Evolutionary conservation across 2,113 vertebrate genomes (phyloP), one percentile per base, ranked within the genome.

Genomic region (Cryptotis parvus): DNA sequence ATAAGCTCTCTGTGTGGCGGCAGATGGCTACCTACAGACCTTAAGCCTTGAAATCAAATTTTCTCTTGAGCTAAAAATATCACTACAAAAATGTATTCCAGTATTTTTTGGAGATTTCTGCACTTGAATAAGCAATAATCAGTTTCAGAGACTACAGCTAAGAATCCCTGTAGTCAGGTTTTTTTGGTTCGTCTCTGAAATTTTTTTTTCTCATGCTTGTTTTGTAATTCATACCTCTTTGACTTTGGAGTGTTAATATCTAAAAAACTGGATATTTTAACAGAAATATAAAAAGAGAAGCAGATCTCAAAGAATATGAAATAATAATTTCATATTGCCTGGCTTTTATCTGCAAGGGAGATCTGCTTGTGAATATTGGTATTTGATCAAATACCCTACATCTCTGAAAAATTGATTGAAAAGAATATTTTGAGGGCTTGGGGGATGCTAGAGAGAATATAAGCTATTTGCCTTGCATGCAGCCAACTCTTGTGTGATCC

Each of bases 21-120:
- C 49, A 92, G 22, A 80, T 89, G 39, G 27, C 55, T 39, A 78
- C 31, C 10, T 90, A 3, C 35, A 69, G 35, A 91, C 14, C 15
- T 90, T 79, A 77, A 24, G 16, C 49, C 52, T 58, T 91, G 2
- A 87, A 95, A 81, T 37, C n/a, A 26, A 95, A 33, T 90, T 20
- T 65, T 86, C n/a, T 94, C 33, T 84, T n/a, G 11, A 84, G 33
- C 27, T n/a, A 89, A 80, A 87, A 95, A 91, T 65, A 68, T 41
- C 86, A 55, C 18, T 58, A 58, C 15, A 72, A 65, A 73, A 35
- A 7, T 75, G 20, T 70, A 58, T 22, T 89, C 58, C 31, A 86
- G 9, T 55, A n/a, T 65, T 83, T 73, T 39, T 78, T 83, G 43
- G 68, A 24, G 83, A 24, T 75, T 89, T n/a, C 82, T 39, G 58